Evolutionary conservation across 2,888 invertebrate species (phyloP), one percentile per base, ranked within the genome.

Genomic region (Frankliniella intonsa): DNA sequence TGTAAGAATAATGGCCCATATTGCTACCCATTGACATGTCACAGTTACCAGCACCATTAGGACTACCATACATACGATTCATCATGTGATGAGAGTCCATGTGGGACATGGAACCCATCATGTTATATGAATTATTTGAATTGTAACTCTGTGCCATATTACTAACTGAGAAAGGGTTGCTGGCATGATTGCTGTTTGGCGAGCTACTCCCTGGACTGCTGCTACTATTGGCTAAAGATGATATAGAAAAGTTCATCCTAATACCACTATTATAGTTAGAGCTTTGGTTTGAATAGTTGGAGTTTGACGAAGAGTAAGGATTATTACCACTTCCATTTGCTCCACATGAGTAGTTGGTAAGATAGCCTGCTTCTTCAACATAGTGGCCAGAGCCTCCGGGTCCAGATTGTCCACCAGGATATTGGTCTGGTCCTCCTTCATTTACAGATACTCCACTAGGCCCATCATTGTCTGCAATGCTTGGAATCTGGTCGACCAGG

Each of bases 401-500:
- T 82, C n/a, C 83, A 82, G 50, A 83, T 82, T 55, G 83, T 83
- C 80, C 84, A 83, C 62, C 81, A 76, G 17, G 82, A 50, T 17
- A 82, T 82, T 81, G 82, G 82, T 81, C 82, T 51, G 85, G 83
- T 81, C 86, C 86, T 80, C 84, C 85, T 49, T 86, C 85, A 62
- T 85, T 85, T 0, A 86, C 86, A 11, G 85, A 85, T 38, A 84
- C 85, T 25, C 84, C 84, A 55, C 87, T 86, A 3, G 86, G 85
- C 55, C 84, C 85, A 49, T 91, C 92, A 10, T 93, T 93, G 86
- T 95, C 95, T 82, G 94, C 93, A 88, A 95, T 94, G 86, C 94
- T 94, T 81, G 96, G 96, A 88, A 96, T 96, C 90, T 96, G 96
- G 89, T 96, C 96, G 84, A 96, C 96, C 81, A 96, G 90, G 79